phyloP scores from a whole-genome alignment of 2,113 vertebrate genomes.

The Epinephelus cyanopodus region DNA sequence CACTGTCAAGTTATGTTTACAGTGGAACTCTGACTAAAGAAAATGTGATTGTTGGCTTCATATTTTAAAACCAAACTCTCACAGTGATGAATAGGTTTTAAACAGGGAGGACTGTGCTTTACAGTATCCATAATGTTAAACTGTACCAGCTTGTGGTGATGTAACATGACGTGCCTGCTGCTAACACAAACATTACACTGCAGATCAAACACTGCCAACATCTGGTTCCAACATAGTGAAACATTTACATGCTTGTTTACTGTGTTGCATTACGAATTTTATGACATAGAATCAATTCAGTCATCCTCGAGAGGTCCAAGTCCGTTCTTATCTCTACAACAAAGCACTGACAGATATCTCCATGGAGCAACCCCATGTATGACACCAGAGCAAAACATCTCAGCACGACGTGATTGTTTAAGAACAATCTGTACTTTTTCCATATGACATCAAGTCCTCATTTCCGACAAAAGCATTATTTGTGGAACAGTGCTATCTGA shows the following conservation, averaged over 20 bases:
- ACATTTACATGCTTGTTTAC: background rate
- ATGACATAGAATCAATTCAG: background rate
- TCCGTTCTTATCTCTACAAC: background rate
- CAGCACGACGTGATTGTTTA: background rate
- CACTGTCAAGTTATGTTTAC: background rate
- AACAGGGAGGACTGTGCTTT: background rate
- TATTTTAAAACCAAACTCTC: background rate
- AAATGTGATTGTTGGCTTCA: background rate
- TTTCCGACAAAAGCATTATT: slow-evolving; percentile 6
- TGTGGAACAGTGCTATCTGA: slow-evolving; percentile 9
- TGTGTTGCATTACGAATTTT: slow-evolving; percentile 1
- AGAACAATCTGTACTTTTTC: slow-evolving; percentile 14
- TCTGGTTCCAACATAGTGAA: slow-evolving; percentile 34
- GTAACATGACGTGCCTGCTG: slow-evolving; percentile 18
- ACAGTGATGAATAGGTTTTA: background rate
- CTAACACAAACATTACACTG: slow-evolving; percentile 30
- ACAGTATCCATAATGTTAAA: background rate
- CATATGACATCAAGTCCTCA: background rate
- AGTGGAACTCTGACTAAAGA: background rate
- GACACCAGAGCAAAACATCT: slow-evolving; percentile 12
- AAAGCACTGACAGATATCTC: background rate
- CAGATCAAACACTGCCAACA: slow-evolving; percentile 38
- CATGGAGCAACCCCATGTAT: background rate
- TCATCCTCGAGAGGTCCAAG: background rate
- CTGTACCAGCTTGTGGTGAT: slow-evolving; percentile 17